These are phyloP conservation scores for Vesta saturnalis DNA, from an alignment of 2,888 invertebrate species.

Conservation along the genomic window DNA sequence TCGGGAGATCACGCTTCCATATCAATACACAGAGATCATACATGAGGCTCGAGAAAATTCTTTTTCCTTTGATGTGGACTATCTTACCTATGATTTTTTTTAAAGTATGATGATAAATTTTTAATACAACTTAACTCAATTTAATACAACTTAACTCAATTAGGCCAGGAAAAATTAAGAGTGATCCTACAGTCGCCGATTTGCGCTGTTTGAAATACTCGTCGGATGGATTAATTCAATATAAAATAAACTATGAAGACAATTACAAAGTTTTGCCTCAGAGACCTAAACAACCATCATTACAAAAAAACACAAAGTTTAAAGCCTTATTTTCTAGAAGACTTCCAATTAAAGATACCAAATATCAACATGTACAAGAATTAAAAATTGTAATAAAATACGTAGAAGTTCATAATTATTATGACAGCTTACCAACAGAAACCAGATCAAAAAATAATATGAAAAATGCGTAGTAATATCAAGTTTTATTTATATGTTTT, in stretches of 20 bases:
- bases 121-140: not conserved
- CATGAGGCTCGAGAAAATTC: not conserved
- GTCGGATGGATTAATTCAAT: constrained; percentile 7
- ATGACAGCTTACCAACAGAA: not conserved
- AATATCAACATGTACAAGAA: not conserved
- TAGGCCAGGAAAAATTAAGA: constrained; percentile 7
- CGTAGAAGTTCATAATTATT: not conserved
- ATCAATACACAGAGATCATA: not conserved
- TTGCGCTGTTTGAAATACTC: not conserved
- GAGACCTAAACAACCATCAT: not conserved
- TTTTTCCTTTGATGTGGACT: constrained; percentile 9
- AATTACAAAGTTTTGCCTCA: constrained; percentile 12
- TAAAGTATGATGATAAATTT: constrained; percentile 11
- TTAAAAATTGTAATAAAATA: not conserved
- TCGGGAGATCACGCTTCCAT: not conserved
- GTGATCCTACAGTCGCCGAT: not conserved
- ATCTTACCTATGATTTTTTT: constrained; percentile 6
- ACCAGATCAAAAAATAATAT: not conserved
- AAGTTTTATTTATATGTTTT: not conserved
- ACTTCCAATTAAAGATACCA: not conserved
- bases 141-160: not conserved
- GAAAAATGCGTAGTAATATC: no score
- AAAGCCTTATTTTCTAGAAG: not conserved
- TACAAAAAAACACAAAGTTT: not conserved
- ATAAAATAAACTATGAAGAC: constrained; percentile 9